Evolutionary conservation across 2,888 invertebrate genomes (phyloP).

Genomic region (Candidula unifasciata): DNA sequence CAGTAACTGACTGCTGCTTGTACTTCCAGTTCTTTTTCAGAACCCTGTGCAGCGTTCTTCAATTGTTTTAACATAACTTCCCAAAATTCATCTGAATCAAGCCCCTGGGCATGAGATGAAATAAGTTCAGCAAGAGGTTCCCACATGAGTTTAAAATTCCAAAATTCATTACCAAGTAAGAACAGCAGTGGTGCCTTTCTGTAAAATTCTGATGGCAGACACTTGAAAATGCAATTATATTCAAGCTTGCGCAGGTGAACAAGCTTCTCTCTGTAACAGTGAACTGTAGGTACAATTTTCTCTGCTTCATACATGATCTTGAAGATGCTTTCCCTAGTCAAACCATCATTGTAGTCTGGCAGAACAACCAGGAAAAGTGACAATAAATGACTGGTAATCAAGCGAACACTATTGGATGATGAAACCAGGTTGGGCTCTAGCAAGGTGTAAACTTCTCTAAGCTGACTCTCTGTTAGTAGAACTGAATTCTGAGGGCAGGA

Average conservation of each 20-base stretch:
- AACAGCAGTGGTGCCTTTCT: constrained; percentile 84
- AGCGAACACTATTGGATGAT: constrained; percentile 83
- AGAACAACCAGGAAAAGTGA: constrained; percentile 80
- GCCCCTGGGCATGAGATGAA: constrained; percentile 83
- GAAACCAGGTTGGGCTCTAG: constrained; percentile 84
- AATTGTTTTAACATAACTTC: constrained; percentile 68
- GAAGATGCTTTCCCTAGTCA: constrained; percentile 80
- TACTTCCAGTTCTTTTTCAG: constrained; percentile 54
- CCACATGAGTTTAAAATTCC: constrained; percentile 94
- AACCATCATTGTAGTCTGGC: constrained; percentile 47
- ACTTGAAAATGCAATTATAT: constrained; percentile 51
- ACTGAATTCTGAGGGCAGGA: constrained; percentile 52
- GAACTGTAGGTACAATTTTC: constrained; percentile 84
- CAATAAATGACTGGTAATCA: constrained; percentile 86
- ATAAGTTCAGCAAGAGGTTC: constrained; percentile 88
- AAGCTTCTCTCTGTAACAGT: constrained; percentile 88
- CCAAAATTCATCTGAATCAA: constrained; percentile 77
- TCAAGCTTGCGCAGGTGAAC: constrained; percentile 86
- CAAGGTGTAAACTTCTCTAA: constrained; percentile 79
- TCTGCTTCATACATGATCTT: constrained; percentile 85
- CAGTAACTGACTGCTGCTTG: background rate
- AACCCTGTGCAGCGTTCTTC: constrained; percentile 77
- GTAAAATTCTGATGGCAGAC: constrained; percentile 53
- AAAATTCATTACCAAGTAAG: constrained; percentile 87
- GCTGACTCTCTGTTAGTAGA: constrained; percentile 59